Conservation (phyloP, 2,888 invertebrate species). For the Amphipyra tragopoginis region DNA sequence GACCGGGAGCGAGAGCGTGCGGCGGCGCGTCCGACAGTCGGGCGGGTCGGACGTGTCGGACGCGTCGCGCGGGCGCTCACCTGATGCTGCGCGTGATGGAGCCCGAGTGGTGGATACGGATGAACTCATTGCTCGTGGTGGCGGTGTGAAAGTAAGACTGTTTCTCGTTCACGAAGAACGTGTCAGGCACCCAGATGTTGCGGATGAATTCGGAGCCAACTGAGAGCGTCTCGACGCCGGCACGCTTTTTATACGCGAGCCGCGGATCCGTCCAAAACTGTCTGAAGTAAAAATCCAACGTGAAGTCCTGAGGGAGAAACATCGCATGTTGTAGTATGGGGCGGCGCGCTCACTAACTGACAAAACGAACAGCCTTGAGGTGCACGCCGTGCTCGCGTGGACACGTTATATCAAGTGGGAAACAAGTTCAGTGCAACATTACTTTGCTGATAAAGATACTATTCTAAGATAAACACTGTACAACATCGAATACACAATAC, state of each 20-base stretch:
- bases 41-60: background rate
- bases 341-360: slow-evolving; percentile 2
- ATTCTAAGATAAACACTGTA: slow-evolving; percentile 54
- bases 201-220: slow-evolving; percentile 98
- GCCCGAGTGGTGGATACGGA: slow-evolving; percentile 97
- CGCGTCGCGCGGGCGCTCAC: slow-evolving; percentile 77
- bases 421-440: slow-evolving; percentile 32
- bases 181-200: slow-evolving; percentile 99
- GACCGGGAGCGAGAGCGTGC: slow-evolving; percentile 7
- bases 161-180: slow-evolving; percentile 99
- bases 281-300: slow-evolving; percentile 98
- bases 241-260: slow-evolving; percentile 95
- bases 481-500: slow-evolving; percentile 63
- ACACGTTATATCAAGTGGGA: slow-evolving; percentile 5
- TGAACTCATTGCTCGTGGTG: slow-evolving; percentile 99
- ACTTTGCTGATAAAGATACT: slow-evolving; percentile 27
- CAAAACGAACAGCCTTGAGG: background rate
- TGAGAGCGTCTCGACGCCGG: slow-evolving; percentile 95
- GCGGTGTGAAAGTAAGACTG: slow-evolving; percentile 99
- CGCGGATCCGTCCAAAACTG: slow-evolving; percentile 99
- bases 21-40: background rate
- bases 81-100: slow-evolving; percentile 97
- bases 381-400: slow-evolving; percentile 28
- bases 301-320: slow-evolving; percentile 93
- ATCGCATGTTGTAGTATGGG: slow-evolving; percentile 36